Evolutionary conservation across 1,140 invertebrate genomes (phyloP).

Genomic region (Polypedilum vanderplanki): DNA sequence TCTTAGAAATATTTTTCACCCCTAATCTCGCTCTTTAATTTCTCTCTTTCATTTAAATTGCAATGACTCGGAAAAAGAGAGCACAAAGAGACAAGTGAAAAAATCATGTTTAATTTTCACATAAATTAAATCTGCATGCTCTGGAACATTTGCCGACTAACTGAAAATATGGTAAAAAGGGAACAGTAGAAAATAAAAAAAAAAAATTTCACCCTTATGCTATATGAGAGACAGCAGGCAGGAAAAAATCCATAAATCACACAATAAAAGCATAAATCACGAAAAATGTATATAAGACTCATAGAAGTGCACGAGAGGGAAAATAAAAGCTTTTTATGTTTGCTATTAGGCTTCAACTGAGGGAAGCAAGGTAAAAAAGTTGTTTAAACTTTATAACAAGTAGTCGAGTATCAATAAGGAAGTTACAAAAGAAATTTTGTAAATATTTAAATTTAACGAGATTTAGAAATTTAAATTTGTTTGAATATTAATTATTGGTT

Average conservation of each 20-base stretch:
- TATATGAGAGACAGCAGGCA: not conserved
- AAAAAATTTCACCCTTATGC: not conserved
- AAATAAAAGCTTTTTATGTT: not conserved
- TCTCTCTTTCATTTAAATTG: too few species aligned
- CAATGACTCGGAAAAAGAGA: too few species aligned
- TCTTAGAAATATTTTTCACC: too few species aligned
- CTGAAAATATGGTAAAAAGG: not conserved
- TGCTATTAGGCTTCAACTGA: not conserved
- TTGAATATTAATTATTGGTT: too few species aligned
- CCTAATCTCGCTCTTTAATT: too few species aligned
- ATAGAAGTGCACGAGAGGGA: not conserved
- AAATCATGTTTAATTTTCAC: conserved; percentile 6
- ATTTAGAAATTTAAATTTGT: too few species aligned
- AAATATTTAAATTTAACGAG: too few species aligned
- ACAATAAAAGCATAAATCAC: conserved; percentile 20
- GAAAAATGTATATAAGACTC: not conserved
- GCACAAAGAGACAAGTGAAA: not conserved
- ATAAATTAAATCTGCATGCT: not conserved
- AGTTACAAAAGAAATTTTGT: too few species aligned
- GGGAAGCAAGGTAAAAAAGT: not conserved
- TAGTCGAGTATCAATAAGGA: not conserved
- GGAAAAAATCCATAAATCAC: conserved; percentile 15
- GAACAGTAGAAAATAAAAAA: not conserved
- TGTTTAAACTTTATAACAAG: not conserved
- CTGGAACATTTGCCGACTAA: not conserved